Evolutionary conservation across 2,888 invertebrate genomes (phyloP), one percentile per base, ranked within the genome.

Genomic region (Alloplasta piceator): DNA sequence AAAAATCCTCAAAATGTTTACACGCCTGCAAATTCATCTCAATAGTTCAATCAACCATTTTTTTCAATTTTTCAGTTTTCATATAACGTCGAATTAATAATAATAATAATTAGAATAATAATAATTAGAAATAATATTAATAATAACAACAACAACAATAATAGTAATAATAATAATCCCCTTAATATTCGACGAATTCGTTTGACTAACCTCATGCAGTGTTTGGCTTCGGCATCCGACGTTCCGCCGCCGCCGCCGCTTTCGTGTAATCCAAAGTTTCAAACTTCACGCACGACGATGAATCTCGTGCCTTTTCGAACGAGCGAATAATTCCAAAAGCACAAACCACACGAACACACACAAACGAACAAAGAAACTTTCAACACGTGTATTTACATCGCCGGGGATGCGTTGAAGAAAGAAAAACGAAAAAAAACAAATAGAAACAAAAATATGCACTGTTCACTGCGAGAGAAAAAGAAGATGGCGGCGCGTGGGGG

Each of bases 191-290:
- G 26, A 26, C 26, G 3, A 26, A 26, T 2, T 26, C 26, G 26
- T 26, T 67, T 74, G 10, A 76, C 82, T 39, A 56, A 81, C 82
- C 82, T 83, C 60, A 78, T 56, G 60, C 61, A 16, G 7, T n/a
- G 58, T 41, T 71, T 55, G 66, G 26, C 26, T 26, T 26, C 26
- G 26, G 61, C 64, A 72, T 52, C 41, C 56, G 78, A 50, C 14
- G 48, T 36, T 48, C 26, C 26, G 26, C 26, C 26, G 26, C 26
- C 26, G 26, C 26, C 26, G 26, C 52, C 70, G 63, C 46, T 70
- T 74, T 79, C 80, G 83, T 75, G 83, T 84, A 84, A 84, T 84
- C 84, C 84, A 83, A 84, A 78, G 70, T 72, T 81, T 83, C 61
- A 61, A 61, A 71, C 39, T 46, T 46, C 52, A 58, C 36, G 26